Percentiles rank a stretch among this genome's conserved stretches.
Conservation (phyloP, 2,113 vertebrate species). For the Brachionichthys hirsutus region DNA sequence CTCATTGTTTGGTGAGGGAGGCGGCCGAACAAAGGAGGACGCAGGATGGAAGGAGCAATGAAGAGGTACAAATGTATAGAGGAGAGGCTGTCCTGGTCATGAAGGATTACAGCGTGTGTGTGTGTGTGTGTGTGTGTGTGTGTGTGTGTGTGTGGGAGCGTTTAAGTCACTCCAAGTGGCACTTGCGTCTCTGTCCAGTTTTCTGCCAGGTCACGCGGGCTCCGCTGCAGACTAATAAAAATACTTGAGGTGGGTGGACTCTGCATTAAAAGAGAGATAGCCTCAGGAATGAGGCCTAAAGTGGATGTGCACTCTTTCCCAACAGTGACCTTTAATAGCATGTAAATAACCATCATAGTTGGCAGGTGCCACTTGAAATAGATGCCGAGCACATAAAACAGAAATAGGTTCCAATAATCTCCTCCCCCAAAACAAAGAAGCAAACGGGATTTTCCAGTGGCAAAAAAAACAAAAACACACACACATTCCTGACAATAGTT, state of each 20-base stretch:
- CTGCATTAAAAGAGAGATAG: conserved; percentile 36
- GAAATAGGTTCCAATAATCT: background rate
- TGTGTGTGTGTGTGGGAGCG: background rate
- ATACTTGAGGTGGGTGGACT: conserved; percentile 56
- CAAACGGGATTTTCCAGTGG: rapidly evolving
- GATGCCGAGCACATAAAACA: background rate
- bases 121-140: background rate
- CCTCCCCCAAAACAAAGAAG: background rate
- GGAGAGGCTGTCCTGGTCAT: conserved; percentile 13
- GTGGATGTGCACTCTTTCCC: background rate
- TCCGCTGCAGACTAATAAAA: conserved; percentile 60
- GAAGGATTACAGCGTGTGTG: background rate
- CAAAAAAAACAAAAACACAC: too few relatives aligned
- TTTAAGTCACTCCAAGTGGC: conserved; percentile 30
- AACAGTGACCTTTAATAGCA: background rate
- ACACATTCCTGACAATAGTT: background rate
- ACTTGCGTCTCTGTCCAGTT: conserved; percentile 19
- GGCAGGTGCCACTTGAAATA: conserved; percentile 16
- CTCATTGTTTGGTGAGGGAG: conserved; percentile 75
- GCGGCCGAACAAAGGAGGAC: conserved; percentile 69
- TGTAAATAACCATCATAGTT: too few relatives aligned
- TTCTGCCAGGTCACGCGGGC: conserved; percentile 23
- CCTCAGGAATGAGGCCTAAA: conserved; percentile 25
- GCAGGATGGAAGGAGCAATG: conserved; percentile 43
- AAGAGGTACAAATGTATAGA: conserved; percentile 21